Evolutionary conservation across 1,140 invertebrate genomes (phyloP).

Genomic region (Bombus picipes): DNA sequence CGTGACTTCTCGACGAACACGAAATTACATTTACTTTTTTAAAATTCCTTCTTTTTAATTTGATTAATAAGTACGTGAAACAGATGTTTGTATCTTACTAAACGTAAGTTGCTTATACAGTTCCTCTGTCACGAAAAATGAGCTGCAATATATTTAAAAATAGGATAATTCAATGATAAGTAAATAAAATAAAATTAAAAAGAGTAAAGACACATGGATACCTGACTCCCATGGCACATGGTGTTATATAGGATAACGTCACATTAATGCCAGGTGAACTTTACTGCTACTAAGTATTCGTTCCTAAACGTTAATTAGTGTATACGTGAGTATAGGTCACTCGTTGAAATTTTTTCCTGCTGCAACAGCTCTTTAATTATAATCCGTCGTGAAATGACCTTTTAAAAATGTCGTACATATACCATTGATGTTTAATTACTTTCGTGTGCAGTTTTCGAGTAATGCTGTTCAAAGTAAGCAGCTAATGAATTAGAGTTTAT

Average conservation of each 20-base stretch:
- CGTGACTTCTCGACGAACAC: background rate
- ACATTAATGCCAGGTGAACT: background rate
- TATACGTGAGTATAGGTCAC: background rate
- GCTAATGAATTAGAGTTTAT: background rate
- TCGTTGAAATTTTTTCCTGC: background rate
- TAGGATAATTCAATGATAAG: no score
- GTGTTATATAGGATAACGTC: no score
- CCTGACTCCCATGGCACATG: no score
- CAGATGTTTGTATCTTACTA: no score
- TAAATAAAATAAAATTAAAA: background rate
- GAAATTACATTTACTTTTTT: no score
- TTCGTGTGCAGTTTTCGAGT: background rate
- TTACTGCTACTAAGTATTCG: background rate
- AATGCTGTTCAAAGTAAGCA: background rate
- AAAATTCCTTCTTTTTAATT: no score
- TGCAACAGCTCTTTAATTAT: background rate
- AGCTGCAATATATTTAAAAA: no score
- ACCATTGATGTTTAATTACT: background rate
- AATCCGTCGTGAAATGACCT: background rate
- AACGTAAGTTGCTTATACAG: no score
- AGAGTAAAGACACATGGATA: no score
- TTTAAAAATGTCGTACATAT: background rate
- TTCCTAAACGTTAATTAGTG: background rate
- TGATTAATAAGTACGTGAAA: no score
- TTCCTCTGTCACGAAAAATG: no score